Base-by-base conservation (phyloP, 2,113 vertebrate species). In the Cephalopterus ornatus region DNA sequence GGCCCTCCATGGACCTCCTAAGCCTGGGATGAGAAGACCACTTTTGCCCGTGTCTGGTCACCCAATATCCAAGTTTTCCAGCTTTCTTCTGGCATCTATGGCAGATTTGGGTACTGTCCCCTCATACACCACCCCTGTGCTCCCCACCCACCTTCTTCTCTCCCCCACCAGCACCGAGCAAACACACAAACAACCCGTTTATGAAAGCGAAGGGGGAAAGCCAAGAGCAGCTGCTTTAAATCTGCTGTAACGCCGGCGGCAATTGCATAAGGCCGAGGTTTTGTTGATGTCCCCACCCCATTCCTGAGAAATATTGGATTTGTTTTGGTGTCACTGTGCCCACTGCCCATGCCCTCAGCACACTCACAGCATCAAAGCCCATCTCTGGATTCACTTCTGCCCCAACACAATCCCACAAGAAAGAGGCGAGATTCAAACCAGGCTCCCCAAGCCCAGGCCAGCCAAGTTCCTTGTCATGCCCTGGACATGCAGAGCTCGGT, bases 161-260 rank as follows among this genome's bases (percentile, higher is more conserved):
- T 76, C 42, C 76, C 50, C 70, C 39, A 23, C 42, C 5, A 2
- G 39, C 30, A 49, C 13, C 10, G 6, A 94, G 61, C 88, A 79
- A 86, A 86, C 82, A 95, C 26, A 87, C 80, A 95, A 96, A 96
- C 85, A 95, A 88, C 62, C 0, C 0, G 0, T 92, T 74, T 77
- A 53, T 76, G 88, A 94, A 96, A 96, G 78, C 81, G 39, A 85
- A 88, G 89, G 89, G 94, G 75, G 91, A 96, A 95, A 96, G 88
- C 93, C 95, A 95, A 70, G 46, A 94, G 87, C 96, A 97, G 96
- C 96, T 97, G 96, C 96, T 97, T 96, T 35, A 76, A 94, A 96
- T 97, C 95, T 97, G 94, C 44, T 94, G 58, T 44, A 83, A 85
- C 6, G 81, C 89, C 79, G 55, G 85, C 42, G 6, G 95, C 92